phyloP scores from a whole-genome alignment of 2,113 vertebrate genomes.

The Planiliza haematocheilus region DNA sequence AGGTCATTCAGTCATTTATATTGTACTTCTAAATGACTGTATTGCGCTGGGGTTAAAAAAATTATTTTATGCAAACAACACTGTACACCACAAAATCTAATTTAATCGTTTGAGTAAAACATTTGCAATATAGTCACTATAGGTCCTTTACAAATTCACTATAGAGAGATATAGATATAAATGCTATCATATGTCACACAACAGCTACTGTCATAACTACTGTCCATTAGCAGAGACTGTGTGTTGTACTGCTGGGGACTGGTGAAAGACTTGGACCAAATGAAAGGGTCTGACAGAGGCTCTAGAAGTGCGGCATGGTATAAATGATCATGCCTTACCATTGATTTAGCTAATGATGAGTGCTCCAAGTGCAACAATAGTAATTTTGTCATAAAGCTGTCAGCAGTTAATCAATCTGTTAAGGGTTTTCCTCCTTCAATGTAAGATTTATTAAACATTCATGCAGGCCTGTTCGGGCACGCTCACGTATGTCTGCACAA shows the following conservation, averaged over 20 bases:
- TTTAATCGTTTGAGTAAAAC: background rate
- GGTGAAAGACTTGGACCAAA: slow-evolving; percentile 79
- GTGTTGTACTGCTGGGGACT: slow-evolving; percentile 57
- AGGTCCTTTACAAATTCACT: slow-evolving; percentile 1
- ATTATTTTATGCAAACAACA: background rate
- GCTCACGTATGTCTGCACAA: slow-evolving; percentile 83
- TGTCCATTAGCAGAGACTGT: slow-evolving; percentile 59
- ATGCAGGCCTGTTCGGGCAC: slow-evolving; percentile 84
- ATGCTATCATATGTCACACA: slow-evolving; percentile 52
- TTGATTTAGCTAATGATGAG: slow-evolving; percentile 87
- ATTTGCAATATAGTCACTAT: slow-evolving; percentile 2
- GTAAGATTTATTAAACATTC: slow-evolving; percentile 91
- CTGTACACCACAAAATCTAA: background rate
- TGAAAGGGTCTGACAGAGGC: slow-evolving; percentile 74
- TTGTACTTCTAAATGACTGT: no score
- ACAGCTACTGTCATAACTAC: slow-evolving; percentile 62
- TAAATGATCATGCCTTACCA: slow-evolving; percentile 82
- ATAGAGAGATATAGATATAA: slow-evolving; percentile 22
- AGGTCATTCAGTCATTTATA: no score
- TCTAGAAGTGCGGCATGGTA: slow-evolving; percentile 69
- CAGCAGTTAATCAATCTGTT: slow-evolving; percentile 90
- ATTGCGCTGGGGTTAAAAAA: no score
- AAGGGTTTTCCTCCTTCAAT: slow-evolving; percentile 85
- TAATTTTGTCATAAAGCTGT: slow-evolving; percentile 89
- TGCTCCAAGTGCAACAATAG: slow-evolving; percentile 84